Base-by-base conservation (phyloP, 1,140 invertebrate genomes). In the Eurosta solidaginis region DNA sequence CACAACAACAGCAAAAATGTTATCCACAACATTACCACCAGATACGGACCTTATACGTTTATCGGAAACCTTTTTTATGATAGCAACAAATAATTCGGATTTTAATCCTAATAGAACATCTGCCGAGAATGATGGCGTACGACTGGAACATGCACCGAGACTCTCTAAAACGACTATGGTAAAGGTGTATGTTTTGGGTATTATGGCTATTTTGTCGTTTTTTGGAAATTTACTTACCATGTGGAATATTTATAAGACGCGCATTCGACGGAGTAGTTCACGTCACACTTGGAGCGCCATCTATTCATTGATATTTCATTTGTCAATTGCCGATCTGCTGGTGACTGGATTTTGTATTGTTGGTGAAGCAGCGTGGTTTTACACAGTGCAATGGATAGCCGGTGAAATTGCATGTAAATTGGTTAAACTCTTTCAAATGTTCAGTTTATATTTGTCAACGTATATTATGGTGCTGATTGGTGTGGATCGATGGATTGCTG, bases 381-480 rank as follows among this genome's bases (percentile, higher is more conserved):
- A 93, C 63, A 93, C 93, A 0, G 93, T 96, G 0, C 91, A 93
- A 52, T 96, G 95, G 94, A 87, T 92, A 44, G 94, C 92, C 4
- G 94, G 94, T 3, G 93, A 95, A 81, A 83, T 91, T 1, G 90
- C 91, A 33, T 96, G 95, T 86, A 96, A 96, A 88, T 77, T 94
- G 17, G 92, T 96, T 80, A 96, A 96, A 86, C 95, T 93, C 82
- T 85, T 93, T 17, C 94, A 96, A 87, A 93, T 95, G 91, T 94
- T 94, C 82, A 92, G 93, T 73, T 89, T 95, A 6, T 95, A 96
- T 85, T 88, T 95, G n/a, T 95, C 94, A 50, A 96, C 95, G 0
- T 96, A 94, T 84, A 91, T 95, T 27, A 88, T 95, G 25, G 94
- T 96, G 4, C 90, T 95, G 10, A 96, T 96, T 80, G 94, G 94